Base-by-base conservation (phyloP, 2,888 invertebrate species). In the Altica lythri region DNA sequence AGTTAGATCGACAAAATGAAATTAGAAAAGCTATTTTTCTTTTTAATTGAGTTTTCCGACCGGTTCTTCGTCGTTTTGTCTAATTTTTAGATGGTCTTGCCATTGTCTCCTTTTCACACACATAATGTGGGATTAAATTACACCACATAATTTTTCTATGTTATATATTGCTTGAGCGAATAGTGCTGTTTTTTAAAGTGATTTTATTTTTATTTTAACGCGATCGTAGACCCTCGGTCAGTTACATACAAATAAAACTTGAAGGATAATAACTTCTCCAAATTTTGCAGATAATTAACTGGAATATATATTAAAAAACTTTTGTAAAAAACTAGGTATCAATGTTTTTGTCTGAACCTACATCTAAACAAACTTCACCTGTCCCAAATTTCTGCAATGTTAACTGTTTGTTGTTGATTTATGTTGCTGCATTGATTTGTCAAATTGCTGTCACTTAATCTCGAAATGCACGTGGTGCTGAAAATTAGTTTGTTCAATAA, bases 11-110 rank as follows among this genome's bases (percentile, higher is more conserved):
- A 27, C 42, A 42, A 38, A 52, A 52, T 45, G 27, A 27, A 22
- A 37, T 52, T 46, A 44, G 19, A 29, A 38, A 52, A 46, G 45
- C 52, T 46, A 45, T 52, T 52, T 46, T 52, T 52, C 51, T 45
- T 45, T 37, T 44, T 51, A 51, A 51, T 44, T 51, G 44, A 44
- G 51, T 51, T 35, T 37, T 37, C 16, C 16, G 42, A 32, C 25
- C 40, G 38, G 32, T 42, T 42, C 17, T n/a, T 40, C 42, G 32
- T 49, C 42, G 42, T 49, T 49, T 49, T 49, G 32, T 40, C 49
- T 42, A 49, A 49, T 49, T 49, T 49, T 49, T 22, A 16, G 34
- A 49, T 49, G 34, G 42, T 38, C 37, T 48, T 48, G 47, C 38
- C 18, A 19, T 38, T 38, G 38, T 38, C 38, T 38, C 38, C 22